A percentile compares a stretch with the other conserved stretches of the same genome.
Conservation (phyloP, 2,888 invertebrate genomes). For the Euspilapteryx auroguttella region DNA sequence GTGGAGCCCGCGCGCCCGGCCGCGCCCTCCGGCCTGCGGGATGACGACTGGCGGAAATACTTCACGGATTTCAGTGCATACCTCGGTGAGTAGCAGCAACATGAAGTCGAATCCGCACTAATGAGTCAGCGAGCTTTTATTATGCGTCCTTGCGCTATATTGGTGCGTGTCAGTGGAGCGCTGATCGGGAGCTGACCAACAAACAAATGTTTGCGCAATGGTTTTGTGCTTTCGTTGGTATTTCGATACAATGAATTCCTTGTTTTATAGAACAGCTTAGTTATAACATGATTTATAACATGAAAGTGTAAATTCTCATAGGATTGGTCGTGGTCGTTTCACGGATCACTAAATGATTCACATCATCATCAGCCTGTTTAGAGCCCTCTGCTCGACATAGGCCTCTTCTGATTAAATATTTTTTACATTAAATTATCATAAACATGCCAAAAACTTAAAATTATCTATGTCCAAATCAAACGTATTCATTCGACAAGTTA, state of each 20-base stretch:
- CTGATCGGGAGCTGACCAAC: conserved; percentile 21
- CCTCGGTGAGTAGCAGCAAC: conserved; percentile 39
- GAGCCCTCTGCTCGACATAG: too few species aligned
- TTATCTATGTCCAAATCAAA: too few species aligned
- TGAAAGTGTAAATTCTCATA: too few species aligned
- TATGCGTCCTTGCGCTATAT: conserved; percentile 17
- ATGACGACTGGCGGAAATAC: conserved; percentile 49
- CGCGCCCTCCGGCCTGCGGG: conserved; percentile 28
- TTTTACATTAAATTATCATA: too few species aligned
- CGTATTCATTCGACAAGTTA: too few species aligned
- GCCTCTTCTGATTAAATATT: too few species aligned
- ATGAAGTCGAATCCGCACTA: conserved; percentile 15
- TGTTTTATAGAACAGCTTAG: not conserved
- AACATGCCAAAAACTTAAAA: too few species aligned
- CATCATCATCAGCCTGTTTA: too few species aligned
- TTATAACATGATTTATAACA: too few species aligned
- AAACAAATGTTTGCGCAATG: conserved; percentile 49
- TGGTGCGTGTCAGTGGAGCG: conserved; percentile 38
- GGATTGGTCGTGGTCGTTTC: too few species aligned
- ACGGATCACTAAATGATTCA: too few species aligned
- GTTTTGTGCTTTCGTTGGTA: conserved; percentile 5
- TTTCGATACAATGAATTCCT: not conserved
- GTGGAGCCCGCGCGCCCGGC: conserved; percentile 10
- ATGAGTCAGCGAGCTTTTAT: conserved; percentile 42
- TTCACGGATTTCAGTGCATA: conserved; percentile 55